Percentiles rank a stretch among this genome's conserved stretches.
These are phyloP conservation scores for Sycophila sp. DNA, from an alignment of 1,140 invertebrate species.

Conservation along the genomic window DNA sequence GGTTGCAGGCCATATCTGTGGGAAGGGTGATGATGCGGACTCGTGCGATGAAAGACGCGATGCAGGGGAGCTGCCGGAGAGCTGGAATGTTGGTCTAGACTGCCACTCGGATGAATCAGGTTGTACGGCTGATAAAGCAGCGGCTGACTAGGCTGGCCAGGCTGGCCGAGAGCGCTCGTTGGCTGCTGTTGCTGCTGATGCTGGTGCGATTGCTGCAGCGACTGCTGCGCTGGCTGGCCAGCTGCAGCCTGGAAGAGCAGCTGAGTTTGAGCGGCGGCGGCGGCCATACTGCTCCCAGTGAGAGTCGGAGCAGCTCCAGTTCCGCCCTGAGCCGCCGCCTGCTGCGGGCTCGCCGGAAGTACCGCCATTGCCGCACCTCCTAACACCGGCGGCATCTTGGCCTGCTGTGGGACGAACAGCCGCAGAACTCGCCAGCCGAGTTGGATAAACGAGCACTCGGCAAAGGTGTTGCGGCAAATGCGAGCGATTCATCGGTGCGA, in stretches of 20 bases:
- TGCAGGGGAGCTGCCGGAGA: constrained; percentile 1
- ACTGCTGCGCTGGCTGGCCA: background rate
- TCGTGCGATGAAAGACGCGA: constrained; percentile 15
- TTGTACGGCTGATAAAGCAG: constrained; percentile 63
- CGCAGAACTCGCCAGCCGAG: background rate
- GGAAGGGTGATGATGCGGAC: constrained; percentile 45
- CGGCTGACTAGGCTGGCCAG: background rate
- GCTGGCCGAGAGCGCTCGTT: background rate
- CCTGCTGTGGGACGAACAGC: background rate
- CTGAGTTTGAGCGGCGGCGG: constrained; percentile 43
- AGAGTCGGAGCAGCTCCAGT: constrained; percentile 48
- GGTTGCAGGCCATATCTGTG: constrained; percentile 39
- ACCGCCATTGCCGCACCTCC: constrained; percentile 66
- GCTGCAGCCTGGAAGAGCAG: constrained; percentile 2
- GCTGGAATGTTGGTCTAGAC: background rate
- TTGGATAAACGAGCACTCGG: too few relatives aligned
- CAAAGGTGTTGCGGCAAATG: too few relatives aligned
- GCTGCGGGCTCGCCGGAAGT: constrained; percentile 65
- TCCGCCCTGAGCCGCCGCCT: constrained; percentile 58
- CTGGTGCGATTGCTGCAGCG: constrained; percentile 27
- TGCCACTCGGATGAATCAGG: constrained; percentile 47
- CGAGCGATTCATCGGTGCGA: too few relatives aligned
- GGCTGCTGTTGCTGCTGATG: constrained; percentile 13
- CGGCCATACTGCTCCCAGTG: constrained; percentile 51
- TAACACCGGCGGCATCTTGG: constrained; percentile 63